Evolutionary conservation across 2,797 vertebrate genomes (phyloP), one percentile per base, ranked within the genome.

Genomic region (Salarias fasciatus): DNA sequence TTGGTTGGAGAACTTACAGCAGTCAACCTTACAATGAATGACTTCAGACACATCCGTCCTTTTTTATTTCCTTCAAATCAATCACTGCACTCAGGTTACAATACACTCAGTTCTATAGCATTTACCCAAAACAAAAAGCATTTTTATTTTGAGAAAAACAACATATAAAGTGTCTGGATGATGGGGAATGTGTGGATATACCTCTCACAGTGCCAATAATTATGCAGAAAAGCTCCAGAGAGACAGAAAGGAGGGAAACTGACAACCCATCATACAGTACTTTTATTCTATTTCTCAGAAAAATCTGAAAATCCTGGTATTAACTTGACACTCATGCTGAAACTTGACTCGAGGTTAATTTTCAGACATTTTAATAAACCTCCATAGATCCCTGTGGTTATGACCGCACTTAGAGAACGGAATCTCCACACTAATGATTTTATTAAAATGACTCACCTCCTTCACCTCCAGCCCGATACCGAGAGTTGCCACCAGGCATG

Each of bases 401-500:
- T 50, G 59, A 68, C 55, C 33, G 37, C 59, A 69, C 72, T 74
- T 53, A 52, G 57, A 24, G 37, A 71, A 62, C 56, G 14, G 54
- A 64, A 63, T 50, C 41, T 55, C 67, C 29, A 28, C 40, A 52
- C 56, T 79, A 80, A 75, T 73, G 61, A 79, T 75, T 86, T 80
- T 37, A 82, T 63, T 51, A 28, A 65, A 67, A 75, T 11, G 38
- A 55, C 55, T 82, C 74, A 70, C 65, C 65, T 81, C 69, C 63
- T 72, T 75, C 63, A 72, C 61, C 75, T 77, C 62, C 59, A 40
- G 14, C 63, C 60, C 45, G 8, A 76, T 63, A 79, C 68, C 57
- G 33, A 47, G n/a, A 54, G 53, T 63, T 64, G 73, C 82, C 76
- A 73, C 62, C 50, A 86, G 58, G 53, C 72, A 52, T 30, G 49